Percentiles rank a stretch among this genome's conserved stretches.
These are phyloP conservation scores for Imbricaverruca yamaguchii DNA, from an alignment of 2,888 invertebrate species.

Conservation along the genomic window DNA sequence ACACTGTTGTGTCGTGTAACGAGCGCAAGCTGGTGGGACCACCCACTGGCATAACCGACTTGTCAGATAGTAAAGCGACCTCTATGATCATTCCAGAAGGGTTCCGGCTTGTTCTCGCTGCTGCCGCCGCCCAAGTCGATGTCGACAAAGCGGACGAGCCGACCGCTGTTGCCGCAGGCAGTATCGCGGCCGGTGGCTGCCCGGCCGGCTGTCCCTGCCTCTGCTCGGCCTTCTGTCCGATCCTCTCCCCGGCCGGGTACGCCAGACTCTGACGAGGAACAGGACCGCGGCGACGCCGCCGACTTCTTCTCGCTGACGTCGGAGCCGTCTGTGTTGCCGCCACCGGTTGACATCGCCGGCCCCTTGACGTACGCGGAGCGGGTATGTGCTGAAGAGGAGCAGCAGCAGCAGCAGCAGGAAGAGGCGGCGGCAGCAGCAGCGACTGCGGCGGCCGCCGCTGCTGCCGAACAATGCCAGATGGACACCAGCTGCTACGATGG, in stretches of 20 bases:
- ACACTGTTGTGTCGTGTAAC: too few relatives aligned
- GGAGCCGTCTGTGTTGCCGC: not conserved
- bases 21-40: too few relatives aligned
- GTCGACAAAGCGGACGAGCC: not conserved
- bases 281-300: not conserved
- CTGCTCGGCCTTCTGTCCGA: not conserved
- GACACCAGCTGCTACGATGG: not conserved
- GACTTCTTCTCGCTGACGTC: constrained; percentile 15
- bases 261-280: not conserved
- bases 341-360: not conserved
- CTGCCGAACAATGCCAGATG: not conserved
- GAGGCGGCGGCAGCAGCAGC: not conserved
- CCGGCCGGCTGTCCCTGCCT: not conserved
- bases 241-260: not conserved
- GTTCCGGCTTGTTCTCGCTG: constrained; percentile 33
- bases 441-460: not conserved
- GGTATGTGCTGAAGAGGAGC: not conserved
- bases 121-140: constrained; percentile 31
- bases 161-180: not conserved
- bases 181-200: not conserved
- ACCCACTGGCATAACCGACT: too few relatives aligned
- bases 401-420: not conserved
- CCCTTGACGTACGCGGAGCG: not conserved
- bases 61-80: too few relatives aligned
- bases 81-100: constrained; percentile 7